These are phyloP conservation scores for Phaenicophaeus curvirostris DNA, from an alignment of 2,797 vertebrate species.

Conservation along the genomic window DNA sequence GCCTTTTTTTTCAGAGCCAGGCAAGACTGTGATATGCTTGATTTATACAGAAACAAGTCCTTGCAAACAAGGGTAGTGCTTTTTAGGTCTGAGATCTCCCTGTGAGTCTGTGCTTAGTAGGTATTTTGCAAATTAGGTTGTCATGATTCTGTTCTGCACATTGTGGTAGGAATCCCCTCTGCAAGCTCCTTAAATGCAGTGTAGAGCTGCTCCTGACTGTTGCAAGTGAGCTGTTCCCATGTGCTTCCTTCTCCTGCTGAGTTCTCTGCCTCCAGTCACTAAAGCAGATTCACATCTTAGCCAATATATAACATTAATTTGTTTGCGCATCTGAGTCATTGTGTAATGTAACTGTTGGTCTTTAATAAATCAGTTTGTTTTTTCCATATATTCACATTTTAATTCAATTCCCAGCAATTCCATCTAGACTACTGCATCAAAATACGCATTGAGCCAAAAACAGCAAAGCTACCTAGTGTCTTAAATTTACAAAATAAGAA, in stretches of 20 bases:
- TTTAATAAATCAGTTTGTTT: neutral
- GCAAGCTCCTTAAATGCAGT: neutral
- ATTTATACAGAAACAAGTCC: neutral
- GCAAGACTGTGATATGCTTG: neutral
- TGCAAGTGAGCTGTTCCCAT: neutral
- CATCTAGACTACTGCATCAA: neutral
- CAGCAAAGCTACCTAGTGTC: neutral
- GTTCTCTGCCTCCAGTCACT: neutral
- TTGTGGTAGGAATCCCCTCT: neutral
- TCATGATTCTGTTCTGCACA: neutral
- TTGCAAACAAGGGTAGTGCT: neutral
- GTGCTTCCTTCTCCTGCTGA: neutral
- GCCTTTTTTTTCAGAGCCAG: neutral
- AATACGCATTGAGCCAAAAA: neutral
- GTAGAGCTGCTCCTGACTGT: neutral
- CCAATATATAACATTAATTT: constrained; percentile 10
- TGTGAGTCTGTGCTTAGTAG: neutral
- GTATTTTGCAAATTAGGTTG: neutral
- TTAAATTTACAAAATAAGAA: neutral
- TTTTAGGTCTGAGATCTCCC: neutral
- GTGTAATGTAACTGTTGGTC: neutral
- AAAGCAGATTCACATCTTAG: constrained; percentile 3
- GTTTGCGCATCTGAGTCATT: neutral
- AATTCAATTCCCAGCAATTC: neutral
- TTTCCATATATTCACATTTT: neutral